These are phyloP conservation scores for Xylota segnis DNA, from an alignment of 2,888 invertebrate species.

Conservation along the genomic window DNA sequence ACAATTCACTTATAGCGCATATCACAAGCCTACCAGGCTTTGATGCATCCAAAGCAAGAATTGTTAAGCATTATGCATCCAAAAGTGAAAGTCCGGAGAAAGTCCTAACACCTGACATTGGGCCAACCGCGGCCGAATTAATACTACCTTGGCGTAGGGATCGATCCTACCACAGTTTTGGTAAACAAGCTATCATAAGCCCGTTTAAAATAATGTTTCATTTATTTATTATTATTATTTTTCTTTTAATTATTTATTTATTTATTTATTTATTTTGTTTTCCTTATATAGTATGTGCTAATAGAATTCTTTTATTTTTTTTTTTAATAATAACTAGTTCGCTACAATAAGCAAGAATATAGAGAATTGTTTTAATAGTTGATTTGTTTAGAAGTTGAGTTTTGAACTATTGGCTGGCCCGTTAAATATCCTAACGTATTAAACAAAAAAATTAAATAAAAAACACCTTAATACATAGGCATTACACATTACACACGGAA, in stretches of 20 bases:
- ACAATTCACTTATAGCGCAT: constrained; percentile 89
- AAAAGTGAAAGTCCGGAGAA: constrained; percentile 81
- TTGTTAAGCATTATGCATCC: constrained; percentile 88
- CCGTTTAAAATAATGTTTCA: constrained; percentile 39
- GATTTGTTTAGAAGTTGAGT: constrained; percentile 13
- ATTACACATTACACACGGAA: constrained; percentile 47
- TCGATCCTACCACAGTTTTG: constrained; percentile 89
- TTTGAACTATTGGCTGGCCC: constrained; percentile 65
- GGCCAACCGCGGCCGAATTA: constrained; percentile 91
- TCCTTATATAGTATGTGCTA: constrained; percentile 52
- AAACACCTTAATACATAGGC: constrained; percentile 61
- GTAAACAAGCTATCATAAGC: constrained; percentile 85
- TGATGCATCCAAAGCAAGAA: constrained; percentile 89
- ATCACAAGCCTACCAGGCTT: constrained; percentile 89
- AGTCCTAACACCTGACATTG: constrained; percentile 85
- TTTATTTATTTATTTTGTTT: constrained; percentile 14
- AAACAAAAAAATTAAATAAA: too few species aligned
- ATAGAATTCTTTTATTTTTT: constrained; percentile 30
- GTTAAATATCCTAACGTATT: constrained; percentile 38
- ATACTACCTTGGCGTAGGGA: constrained; percentile 94
- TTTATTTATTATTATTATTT: constrained; percentile 13
- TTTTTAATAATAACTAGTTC: constrained; percentile 42
- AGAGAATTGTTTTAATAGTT: constrained; percentile 50
- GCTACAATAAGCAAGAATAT: constrained; percentile 59
- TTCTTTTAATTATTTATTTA: constrained; percentile 32